These are phyloP conservation scores for Harlomillsia oculata DNA, from an alignment of 1,140 invertebrate species.

Conservation along the genomic window DNA sequence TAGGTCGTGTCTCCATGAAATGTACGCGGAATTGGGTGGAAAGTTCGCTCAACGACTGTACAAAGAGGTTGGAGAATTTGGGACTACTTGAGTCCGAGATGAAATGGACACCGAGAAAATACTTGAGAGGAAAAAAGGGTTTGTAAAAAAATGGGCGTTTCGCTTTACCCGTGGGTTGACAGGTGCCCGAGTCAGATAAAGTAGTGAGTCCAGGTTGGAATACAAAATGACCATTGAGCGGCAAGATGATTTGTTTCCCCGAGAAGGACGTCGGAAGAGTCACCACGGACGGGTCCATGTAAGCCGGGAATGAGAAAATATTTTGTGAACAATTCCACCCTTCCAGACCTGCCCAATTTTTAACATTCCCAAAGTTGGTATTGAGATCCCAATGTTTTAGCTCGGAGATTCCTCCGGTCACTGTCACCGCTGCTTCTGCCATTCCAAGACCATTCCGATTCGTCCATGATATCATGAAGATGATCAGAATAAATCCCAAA, in stretches of 20 bases:
- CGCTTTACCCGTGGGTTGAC: conserved; percentile 24
- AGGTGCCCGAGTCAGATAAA: conserved; percentile 21
- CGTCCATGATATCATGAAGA: no score
- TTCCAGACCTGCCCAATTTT: conserved; percentile 29
- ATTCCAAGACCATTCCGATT: no score
- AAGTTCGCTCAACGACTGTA: not conserved
- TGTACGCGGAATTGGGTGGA: no score
- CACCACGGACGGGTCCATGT: conserved; percentile 28
- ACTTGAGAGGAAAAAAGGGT: no score
- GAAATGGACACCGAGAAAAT: no score
- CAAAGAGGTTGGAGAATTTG: not conserved
- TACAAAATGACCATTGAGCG: conserved; percentile 33
- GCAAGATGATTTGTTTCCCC: conserved; percentile 34
- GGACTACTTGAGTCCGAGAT: not conserved
- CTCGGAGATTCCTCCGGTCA: conserved; percentile 5
- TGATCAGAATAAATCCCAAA: no score
- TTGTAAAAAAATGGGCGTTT: conserved; percentile 4
- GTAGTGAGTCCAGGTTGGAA: conserved; percentile 29
- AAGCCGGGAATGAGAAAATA: conserved; percentile 31
- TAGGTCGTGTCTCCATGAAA: no score
- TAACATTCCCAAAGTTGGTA: conserved; percentile 31
- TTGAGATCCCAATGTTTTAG: conserved; percentile 22
- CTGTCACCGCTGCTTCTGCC: not conserved
- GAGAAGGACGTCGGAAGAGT: conserved; percentile 15
- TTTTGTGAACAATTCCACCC: conserved; percentile 30